Conservation (phyloP, 2,888 invertebrate species). For the Hypolimnas misippus region DNA sequence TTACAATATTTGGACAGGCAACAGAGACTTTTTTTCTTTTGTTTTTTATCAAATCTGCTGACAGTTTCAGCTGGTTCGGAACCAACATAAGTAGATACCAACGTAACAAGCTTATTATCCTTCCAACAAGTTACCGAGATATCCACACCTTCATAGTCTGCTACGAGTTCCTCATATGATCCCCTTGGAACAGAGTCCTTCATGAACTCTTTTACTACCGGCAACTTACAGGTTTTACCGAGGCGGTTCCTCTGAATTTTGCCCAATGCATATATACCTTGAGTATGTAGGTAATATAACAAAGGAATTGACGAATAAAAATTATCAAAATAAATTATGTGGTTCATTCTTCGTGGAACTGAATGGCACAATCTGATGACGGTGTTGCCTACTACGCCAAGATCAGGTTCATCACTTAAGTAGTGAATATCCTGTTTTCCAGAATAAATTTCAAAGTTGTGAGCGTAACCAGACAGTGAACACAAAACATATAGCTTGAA, state of each 20-base stretch:
- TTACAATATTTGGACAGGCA: constrained; percentile 45
- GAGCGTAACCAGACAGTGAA: constrained; percentile 27
- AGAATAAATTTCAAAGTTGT: constrained; percentile 44
- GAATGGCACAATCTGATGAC: constrained; percentile 49
- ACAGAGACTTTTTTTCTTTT: constrained; percentile 42
- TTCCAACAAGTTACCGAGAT: constrained; percentile 49
- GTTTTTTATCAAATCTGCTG: constrained; percentile 41
- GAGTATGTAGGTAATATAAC: constrained; percentile 20
- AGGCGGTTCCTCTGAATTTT: constrained; percentile 46
- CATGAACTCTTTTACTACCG: constrained; percentile 49
- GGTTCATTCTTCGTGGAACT: constrained; percentile 50
- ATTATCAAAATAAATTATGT: constrained; percentile 49
- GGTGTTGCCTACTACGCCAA: constrained; percentile 49
- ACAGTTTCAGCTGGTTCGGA: constrained; percentile 51
- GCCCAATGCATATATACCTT: constrained; percentile 35
- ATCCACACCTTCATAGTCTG: constrained; percentile 46
- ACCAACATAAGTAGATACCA: constrained; percentile 56
- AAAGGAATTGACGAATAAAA: constrained; percentile 44
- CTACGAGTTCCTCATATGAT: constrained; percentile 49
- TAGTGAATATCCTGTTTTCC: constrained; percentile 45
- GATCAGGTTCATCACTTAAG: constrained; percentile 50
- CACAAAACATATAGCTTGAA: constrained; percentile 41
- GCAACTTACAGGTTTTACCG: constrained; percentile 50
- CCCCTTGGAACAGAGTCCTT: constrained; percentile 50
- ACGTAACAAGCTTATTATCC: constrained; percentile 56